Evolutionary conservation across 2,888 invertebrate genomes (phyloP).

Genomic region (Drosophila anomalipes): DNA sequence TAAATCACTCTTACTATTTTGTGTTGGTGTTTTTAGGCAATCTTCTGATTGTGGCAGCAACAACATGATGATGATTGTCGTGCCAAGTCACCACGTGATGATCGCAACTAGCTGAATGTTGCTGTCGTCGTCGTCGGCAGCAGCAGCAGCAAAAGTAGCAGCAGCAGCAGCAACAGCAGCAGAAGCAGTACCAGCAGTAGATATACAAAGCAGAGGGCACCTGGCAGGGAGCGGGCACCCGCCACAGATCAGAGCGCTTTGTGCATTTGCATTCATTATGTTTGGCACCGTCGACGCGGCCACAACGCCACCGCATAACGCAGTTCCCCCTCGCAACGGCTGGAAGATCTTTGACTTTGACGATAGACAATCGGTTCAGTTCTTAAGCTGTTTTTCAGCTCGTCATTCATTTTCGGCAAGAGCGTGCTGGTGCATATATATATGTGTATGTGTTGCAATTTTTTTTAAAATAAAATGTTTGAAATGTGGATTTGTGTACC

Average conservation of each 20-base stretch:
- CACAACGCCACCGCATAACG: constrained; percentile 67
- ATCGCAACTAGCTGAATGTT: constrained; percentile 25
- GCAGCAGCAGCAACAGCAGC: constrained; percentile 10
- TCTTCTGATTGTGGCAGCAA: constrained; percentile 61
- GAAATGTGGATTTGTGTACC: constrained; percentile 73
- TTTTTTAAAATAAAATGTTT: constrained; percentile 55
- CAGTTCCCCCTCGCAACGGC: constrained; percentile 14
- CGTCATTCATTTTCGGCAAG: constrained; percentile 49
- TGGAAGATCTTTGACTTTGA: constrained; percentile 15
- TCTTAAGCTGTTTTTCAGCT: constrained; percentile 47
- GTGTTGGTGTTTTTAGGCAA: constrained; percentile 42
- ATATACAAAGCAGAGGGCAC: constrained; percentile 40
- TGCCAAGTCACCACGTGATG: constrained; percentile 60
- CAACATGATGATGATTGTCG: constrained; percentile 57
- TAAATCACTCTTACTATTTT: constrained; percentile 17
- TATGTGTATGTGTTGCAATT: constrained; percentile 50
- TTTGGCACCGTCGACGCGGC: constrained; percentile 76
- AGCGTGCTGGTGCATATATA: not conserved
- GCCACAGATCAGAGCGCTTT: constrained; percentile 65
- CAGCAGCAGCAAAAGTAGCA: constrained; percentile 19
- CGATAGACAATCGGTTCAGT: constrained; percentile 31
- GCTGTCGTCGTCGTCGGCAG: constrained; percentile 11
- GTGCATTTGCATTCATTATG: constrained; percentile 80
- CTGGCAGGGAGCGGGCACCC: constrained; percentile 54
- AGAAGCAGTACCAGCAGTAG: constrained; percentile 8